phyloP scores from a whole-genome alignment of 2,113 vertebrate species.

The Micronycteris hirsuta region DNA sequence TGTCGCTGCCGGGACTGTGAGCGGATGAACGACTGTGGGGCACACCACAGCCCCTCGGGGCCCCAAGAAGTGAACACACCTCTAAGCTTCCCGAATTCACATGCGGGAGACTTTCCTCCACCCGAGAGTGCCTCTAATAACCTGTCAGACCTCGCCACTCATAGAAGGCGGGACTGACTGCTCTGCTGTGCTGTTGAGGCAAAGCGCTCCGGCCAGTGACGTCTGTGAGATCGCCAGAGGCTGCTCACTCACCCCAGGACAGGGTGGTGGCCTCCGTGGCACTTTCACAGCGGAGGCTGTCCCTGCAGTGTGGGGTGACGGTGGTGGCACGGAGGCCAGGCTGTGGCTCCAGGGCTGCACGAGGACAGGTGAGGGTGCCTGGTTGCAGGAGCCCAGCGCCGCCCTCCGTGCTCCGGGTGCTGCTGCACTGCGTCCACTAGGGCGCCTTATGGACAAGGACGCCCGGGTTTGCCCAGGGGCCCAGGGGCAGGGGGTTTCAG shows the following conservation, averaged over 20 bases:
- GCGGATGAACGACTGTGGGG: not conserved
- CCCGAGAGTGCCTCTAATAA: not conserved
- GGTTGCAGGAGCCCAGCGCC: not conserved
- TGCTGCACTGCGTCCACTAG: not conserved
- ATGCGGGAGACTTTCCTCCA: not conserved
- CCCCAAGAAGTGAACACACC: not conserved
- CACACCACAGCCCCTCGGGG: accelerated
- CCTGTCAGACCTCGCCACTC: not conserved
- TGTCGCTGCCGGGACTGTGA: not conserved
- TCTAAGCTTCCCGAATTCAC: not conserved
- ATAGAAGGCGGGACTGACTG: not conserved
- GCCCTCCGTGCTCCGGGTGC: no score
- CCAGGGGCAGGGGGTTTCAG: accelerated
- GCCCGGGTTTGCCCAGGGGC: no score
- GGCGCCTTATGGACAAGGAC: accelerated
- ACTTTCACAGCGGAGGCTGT: not conserved
- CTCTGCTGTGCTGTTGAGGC: not conserved
- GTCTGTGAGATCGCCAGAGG: accelerated
- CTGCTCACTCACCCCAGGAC: not conserved
- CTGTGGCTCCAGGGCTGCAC: not conserved
- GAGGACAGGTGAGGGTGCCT: not conserved
- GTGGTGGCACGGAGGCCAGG: not conserved
- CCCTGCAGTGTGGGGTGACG: accelerated
- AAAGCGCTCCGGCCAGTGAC: not conserved
- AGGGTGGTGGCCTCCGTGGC: not conserved